A percentile compares a stretch with the other conserved stretches of the same genome.
Evolutionary conservation across 2,113 vertebrate species (phyloP).

Genomic region (Xerus inauris): DNA sequence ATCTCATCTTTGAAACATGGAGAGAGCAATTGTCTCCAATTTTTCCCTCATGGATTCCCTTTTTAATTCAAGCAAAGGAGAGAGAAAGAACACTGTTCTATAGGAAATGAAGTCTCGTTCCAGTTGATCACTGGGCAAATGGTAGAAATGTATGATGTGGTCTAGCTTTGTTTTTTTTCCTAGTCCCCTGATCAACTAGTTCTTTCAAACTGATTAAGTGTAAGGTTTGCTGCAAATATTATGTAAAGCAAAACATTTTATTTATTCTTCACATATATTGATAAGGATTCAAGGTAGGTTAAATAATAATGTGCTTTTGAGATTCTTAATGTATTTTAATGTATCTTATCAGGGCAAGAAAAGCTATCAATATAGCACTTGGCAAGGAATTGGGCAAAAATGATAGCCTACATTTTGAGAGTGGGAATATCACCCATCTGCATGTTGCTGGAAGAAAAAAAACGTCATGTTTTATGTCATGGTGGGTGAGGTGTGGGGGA

Average conservation of each 20-base stretch:
- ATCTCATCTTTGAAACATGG: not conserved
- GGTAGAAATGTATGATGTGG: not conserved
- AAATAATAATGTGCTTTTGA: not conserved
- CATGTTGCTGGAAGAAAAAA: not conserved
- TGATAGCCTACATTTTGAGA: not conserved
- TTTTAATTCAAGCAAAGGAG: conserved; percentile 24
- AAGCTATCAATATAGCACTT: not conserved
- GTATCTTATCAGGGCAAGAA: not conserved
- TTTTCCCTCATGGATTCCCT: not conserved
- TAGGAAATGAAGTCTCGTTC: not conserved
- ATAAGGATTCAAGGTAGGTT: not conserved
- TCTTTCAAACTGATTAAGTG: not conserved
- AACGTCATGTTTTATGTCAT: not conserved
- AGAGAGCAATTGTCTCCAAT: not conserved
- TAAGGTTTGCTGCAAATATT: not conserved
- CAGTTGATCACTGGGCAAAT: not conserved
- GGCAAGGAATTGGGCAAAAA: not conserved
- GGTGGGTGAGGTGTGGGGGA: not conserved
- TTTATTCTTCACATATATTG: not conserved
- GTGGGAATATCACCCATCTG: not conserved
- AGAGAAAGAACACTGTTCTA: not conserved
- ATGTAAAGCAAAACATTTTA: not conserved
- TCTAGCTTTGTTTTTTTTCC: not conserved
- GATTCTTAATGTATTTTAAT: conserved; percentile 28
- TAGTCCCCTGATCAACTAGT: not conserved